Evolutionary conservation across 1,140 invertebrate genomes (phyloP).

Genomic region (Heliconius hermathena): DNA sequence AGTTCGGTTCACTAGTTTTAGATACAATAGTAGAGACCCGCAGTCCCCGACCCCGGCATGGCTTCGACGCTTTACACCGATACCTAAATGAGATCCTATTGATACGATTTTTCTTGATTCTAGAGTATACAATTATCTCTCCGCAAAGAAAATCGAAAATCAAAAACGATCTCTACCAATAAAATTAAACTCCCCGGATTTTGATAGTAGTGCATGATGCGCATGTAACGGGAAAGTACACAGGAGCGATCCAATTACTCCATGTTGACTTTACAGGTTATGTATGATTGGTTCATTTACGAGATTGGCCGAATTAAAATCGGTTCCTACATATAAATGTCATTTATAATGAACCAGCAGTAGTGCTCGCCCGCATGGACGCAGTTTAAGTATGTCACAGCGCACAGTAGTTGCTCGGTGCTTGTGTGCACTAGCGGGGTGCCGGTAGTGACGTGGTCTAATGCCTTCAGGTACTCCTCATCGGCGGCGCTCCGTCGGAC

Average conservation of each 20-base stretch:
- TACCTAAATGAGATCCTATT: constrained; percentile 17
- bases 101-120: constrained; percentile 3
- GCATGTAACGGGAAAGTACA: constrained; percentile 30
- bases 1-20: constrained; percentile 38
- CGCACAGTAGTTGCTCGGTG: constrained; percentile 16
- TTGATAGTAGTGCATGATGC: constrained; percentile 35
- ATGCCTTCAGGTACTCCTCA: constrained; percentile 37
- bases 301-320: constrained; percentile 15
- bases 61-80: constrained; percentile 39
- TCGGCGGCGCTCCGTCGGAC: constrained; percentile 34
- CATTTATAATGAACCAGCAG: constrained; percentile 20
- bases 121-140: background rate
- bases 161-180: constrained; percentile 19
- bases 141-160: background rate
- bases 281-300: constrained; percentile 25
- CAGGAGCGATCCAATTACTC: constrained; percentile 17
- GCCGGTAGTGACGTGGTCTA: background rate
- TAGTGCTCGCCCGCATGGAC: constrained; percentile 31
- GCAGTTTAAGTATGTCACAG: constrained; percentile 21
- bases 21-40: constrained; percentile 37
- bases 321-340: constrained; percentile 1
- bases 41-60: constrained; percentile 42
- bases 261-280: constrained; percentile 20
- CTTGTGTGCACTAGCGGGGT: background rate
- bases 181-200: constrained; percentile 18